A percentile compares a stretch with the other conserved stretches of the same genome.
phyloP scores from a whole-genome alignment of 2,888 invertebrate species.

The Alitta virens region DNA sequence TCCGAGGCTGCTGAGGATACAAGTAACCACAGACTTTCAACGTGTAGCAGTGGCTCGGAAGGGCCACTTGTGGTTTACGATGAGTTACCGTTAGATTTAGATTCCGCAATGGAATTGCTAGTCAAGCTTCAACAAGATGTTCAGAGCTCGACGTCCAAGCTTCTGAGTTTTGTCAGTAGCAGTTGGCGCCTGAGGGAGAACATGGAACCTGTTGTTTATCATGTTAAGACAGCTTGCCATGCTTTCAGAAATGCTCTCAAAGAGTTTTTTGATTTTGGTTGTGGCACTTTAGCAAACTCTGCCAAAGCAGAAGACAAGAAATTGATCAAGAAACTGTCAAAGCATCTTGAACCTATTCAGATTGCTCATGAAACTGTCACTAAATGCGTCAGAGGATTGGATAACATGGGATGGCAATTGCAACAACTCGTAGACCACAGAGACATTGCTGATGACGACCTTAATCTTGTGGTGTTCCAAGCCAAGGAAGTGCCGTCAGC shows the following conservation, averaged over 20 bases:
- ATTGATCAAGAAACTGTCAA: conserved; percentile 42
- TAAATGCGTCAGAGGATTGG: conserved; percentile 37
- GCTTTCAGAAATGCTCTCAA: conserved; percentile 77
- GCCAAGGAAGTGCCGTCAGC: conserved; percentile 84
- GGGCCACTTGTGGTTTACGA: conserved; percentile 38
- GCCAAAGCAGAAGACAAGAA: conserved; percentile 58
- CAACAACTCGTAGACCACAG: conserved; percentile 38
- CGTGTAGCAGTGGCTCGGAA: conserved; percentile 39
- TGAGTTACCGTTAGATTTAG: conserved; percentile 69
- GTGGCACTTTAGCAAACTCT: conserved; percentile 84
- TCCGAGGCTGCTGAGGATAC: conserved; percentile 24
- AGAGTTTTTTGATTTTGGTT: conserved; percentile 84
- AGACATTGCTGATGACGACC: conserved; percentile 61
- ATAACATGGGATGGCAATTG: conserved; percentile 44
- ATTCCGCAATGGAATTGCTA: conserved; percentile 73
- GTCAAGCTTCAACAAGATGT: conserved; percentile 77
- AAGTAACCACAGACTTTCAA: conserved; percentile 34
- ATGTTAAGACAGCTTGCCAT: conserved; percentile 78
- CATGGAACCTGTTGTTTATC: conserved; percentile 75
- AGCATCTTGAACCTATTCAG: conserved; percentile 43
- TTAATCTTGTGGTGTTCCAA: conserved; percentile 85
- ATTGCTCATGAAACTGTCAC: conserved; percentile 38
- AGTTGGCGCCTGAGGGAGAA: conserved; percentile 77
- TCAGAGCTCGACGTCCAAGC: conserved; percentile 74
- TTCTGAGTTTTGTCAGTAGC: conserved; percentile 72